A percentile compares a stretch with the other conserved stretches of the same genome.
phyloP scores from a whole-genome alignment of 2,888 invertebrate species.

The Empis livida region DNA sequence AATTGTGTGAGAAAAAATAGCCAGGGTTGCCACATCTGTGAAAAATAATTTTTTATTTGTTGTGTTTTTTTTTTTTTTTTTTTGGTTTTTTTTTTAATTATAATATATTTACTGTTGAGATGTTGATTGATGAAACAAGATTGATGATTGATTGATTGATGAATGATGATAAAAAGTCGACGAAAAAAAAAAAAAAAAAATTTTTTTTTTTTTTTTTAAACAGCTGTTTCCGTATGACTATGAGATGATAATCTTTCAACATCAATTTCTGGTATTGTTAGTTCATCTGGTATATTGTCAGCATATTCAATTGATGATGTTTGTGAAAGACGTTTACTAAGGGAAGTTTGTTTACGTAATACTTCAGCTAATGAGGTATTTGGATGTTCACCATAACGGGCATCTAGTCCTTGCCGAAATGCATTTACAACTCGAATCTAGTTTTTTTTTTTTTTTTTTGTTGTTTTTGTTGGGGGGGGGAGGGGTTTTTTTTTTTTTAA shows the following conservation, averaged over 20 bases:
- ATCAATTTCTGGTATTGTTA: constrained; percentile 84
- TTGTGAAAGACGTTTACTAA: constrained; percentile 83
- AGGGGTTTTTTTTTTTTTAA: too few relatives aligned
- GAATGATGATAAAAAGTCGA: too few relatives aligned
- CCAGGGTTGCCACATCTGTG: too few relatives aligned
- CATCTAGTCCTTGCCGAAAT: constrained; percentile 98
- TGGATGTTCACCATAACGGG: constrained; percentile 83
- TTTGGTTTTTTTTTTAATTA: background rate
- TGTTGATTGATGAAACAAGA: too few relatives aligned
- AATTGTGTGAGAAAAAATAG: too few relatives aligned
- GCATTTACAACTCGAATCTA: constrained; percentile 99
- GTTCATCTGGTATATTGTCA: constrained; percentile 74
- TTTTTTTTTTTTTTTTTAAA: too few relatives aligned
- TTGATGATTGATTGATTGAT: too few relatives aligned
- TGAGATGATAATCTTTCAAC: constrained; percentile 85
- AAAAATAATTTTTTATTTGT: too few relatives aligned
- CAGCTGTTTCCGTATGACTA: constrained; percentile 91
- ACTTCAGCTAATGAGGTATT: constrained; percentile 87
- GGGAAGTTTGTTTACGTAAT: constrained; percentile 84
- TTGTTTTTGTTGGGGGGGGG: too few relatives aligned
- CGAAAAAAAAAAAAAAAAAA: too few relatives aligned
- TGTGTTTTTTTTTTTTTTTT: background rate
- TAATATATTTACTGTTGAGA: too few relatives aligned
- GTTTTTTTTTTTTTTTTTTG: constrained; percentile 15
- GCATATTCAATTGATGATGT: constrained; percentile 86